Conservation (phyloP, 2,888 invertebrate species). For the Uropetala carovei region DNA sequence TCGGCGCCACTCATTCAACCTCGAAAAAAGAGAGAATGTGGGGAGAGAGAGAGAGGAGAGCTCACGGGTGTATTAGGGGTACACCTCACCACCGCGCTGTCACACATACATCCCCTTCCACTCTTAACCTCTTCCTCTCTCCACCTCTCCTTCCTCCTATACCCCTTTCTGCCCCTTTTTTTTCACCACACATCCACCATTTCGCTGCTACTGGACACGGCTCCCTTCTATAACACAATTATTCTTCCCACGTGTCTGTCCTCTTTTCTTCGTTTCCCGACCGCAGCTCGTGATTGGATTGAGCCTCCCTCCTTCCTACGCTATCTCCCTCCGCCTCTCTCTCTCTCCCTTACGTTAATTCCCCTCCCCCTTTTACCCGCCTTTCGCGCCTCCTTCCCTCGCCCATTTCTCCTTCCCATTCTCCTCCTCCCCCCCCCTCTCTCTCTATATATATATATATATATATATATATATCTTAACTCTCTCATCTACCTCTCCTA, state of each 20-base stretch:
- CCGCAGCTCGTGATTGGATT: slow-evolving; percentile 16
- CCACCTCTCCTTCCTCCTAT: background rate
- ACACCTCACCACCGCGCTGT: background rate
- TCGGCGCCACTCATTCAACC: background rate
- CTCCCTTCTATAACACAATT: background rate
- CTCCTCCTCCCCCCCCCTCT: background rate
- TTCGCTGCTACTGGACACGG: background rate
- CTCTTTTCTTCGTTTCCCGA: background rate
- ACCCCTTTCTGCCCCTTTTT: background rate
- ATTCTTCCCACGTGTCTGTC: slow-evolving; percentile 14
- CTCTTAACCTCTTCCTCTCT: background rate
- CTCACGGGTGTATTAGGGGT: background rate
- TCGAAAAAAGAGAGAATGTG: background rate
- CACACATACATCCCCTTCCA: background rate
- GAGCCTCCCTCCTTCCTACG: background rate
- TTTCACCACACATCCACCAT: background rate
- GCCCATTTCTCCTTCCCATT: background rate
- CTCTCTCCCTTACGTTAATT: background rate
- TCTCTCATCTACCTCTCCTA: no score
- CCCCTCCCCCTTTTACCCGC: background rate
- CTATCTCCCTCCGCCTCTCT: background rate
- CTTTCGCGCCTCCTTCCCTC: background rate
- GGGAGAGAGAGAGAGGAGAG: background rate
- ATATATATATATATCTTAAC: background rate
- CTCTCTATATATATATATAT: background rate